phyloP scores from a whole-genome alignment of 2,888 invertebrate genomes.

The Branchipolynoe longqiensis region DNA sequence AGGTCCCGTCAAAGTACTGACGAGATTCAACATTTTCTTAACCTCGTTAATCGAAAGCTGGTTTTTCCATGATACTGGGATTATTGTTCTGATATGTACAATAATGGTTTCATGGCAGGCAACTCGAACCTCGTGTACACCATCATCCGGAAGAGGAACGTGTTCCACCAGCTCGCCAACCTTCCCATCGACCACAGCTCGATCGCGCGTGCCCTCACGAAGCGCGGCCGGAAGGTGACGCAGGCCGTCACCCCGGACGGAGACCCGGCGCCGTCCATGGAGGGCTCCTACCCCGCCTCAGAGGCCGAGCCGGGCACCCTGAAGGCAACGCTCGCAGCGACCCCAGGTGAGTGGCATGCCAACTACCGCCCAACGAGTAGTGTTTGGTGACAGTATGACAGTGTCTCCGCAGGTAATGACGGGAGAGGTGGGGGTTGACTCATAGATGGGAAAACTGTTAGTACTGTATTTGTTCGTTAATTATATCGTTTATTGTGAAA shows the following conservation, averaged over 20 bases:
- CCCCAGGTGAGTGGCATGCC: constrained; percentile 86
- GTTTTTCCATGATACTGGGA: neutral
- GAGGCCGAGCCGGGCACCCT: constrained; percentile 87
- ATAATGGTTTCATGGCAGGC: constrained; percentile 83
- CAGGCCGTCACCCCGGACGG: constrained; percentile 71
- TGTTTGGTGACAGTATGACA: no score
- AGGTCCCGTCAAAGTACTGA: no score
- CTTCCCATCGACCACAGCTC: constrained; percentile 95
- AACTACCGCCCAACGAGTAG: no score
- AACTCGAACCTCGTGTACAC: constrained; percentile 99
- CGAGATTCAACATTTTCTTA: no score
- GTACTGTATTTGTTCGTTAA: no score
- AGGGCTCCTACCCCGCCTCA: constrained; percentile 80
- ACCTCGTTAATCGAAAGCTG: no score
- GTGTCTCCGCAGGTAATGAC: no score
- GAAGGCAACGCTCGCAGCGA: constrained; percentile 93
- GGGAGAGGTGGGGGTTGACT: no score
- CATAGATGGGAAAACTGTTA: no score
- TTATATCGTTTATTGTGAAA: no score
- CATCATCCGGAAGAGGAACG: constrained; percentile 98
- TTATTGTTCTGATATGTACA: neutral
- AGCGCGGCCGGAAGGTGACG: constrained; percentile 74
- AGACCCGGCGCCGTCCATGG: constrained; percentile 74
- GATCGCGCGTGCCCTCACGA: constrained; percentile 88
- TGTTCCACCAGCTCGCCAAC: constrained; percentile 98